phyloP scores from a whole-genome alignment of 1,140 invertebrate genomes.

The Drosophila hydei region DNA sequence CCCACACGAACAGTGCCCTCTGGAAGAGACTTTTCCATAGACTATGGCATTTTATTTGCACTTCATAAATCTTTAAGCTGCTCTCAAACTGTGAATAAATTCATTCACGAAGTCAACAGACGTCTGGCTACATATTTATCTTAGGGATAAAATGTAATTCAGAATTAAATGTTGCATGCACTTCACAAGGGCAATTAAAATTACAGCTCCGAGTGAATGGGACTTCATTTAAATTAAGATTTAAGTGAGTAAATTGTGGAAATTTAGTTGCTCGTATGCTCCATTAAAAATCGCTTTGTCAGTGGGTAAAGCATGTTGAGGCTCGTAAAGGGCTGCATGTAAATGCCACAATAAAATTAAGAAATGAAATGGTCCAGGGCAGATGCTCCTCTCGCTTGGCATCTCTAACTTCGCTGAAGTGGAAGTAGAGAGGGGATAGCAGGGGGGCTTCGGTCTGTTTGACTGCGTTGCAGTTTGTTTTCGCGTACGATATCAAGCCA shows the following conservation, averaged over 20 bases:
- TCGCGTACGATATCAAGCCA: slow-evolving; percentile 6
- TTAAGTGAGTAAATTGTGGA: slow-evolving; percentile 13
- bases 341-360: slow-evolving; percentile 48
- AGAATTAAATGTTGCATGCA: background rate
- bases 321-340: slow-evolving; percentile 31
- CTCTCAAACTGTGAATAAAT: no score
- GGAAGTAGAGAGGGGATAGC: background rate
- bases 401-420: background rate
- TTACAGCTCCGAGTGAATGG: background rate
- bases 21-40: no score
- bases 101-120: background rate
- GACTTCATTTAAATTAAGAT: slow-evolving; percentile 26
- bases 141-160: background rate
- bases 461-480: slow-evolving; percentile 8
- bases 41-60: no score
- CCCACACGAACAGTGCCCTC: no score
- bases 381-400: background rate
- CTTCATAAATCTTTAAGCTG: no score
- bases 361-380: slow-evolving; percentile 39
- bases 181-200: background rate
- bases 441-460: background rate
- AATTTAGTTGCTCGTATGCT: background rate
- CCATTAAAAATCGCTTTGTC: slow-evolving; percentile 39
- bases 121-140: background rate
- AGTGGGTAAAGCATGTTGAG: slow-evolving; percentile 17